Conservation (phyloP, 2,113 vertebrate genomes). For the Pedionomus torquatus region DNA sequence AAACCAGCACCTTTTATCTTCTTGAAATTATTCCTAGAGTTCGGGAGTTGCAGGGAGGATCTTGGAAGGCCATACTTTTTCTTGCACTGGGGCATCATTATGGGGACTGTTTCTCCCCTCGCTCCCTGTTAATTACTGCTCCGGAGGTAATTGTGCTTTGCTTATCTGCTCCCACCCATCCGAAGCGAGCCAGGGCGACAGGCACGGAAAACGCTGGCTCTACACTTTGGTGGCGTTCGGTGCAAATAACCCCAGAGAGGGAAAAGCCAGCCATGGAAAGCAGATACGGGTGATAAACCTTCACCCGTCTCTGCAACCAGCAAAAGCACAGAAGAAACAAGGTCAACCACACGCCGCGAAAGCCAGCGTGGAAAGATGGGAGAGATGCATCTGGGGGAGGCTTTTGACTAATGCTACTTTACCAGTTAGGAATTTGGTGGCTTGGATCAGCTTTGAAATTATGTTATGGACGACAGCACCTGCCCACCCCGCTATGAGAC, state of each 20-base stretch:
- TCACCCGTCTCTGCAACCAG: neutral
- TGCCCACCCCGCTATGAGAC: neutral
- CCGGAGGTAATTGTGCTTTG: neutral
- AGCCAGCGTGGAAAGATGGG: neutral
- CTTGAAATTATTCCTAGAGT: neutral
- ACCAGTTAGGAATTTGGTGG: constrained; percentile 11
- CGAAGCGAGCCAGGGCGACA: neutral
- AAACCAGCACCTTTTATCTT: neutral
- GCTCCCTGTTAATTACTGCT: neutral
- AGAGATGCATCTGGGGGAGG: accelerated
- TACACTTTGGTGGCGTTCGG: neutral
- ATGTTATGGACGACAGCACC: neutral
- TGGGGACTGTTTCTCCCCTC: neutral
- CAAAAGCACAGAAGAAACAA: neutral
- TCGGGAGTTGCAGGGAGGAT: neutral
- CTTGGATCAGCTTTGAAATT: constrained; percentile 28
- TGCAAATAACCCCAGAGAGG: neutral
- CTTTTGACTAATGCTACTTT: neutral
- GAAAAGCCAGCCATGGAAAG: neutral
- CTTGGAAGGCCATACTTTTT: neutral
- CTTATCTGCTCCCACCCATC: neutral
- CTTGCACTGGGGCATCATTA: neutral
- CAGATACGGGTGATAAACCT: neutral
- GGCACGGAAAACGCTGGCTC: neutral
- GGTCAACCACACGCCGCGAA: accelerated